Evolutionary conservation across 2,797 vertebrate genomes (phyloP).

Genomic region (Chaunax sp.): DNA sequence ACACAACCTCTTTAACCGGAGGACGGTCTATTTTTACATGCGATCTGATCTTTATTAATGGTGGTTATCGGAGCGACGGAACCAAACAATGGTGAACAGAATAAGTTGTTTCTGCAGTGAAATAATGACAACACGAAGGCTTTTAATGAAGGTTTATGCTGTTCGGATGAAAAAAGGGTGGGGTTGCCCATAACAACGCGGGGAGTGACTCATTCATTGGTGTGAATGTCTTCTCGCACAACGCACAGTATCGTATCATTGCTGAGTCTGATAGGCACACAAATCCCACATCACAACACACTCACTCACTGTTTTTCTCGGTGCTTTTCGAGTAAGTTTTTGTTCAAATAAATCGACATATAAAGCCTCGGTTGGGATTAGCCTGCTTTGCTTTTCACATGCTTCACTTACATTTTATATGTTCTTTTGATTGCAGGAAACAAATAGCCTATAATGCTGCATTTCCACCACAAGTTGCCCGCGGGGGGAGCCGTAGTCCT

Average conservation of each 20-base stretch:
- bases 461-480: constrained; percentile 82
- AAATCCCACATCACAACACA: constrained; percentile 51
- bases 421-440: constrained; percentile 70
- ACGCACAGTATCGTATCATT: constrained; percentile 46
- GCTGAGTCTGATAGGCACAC: constrained; percentile 22
- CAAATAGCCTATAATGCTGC: constrained; percentile 80
- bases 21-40: too few species aligned
- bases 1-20: too few species aligned
- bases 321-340: constrained; percentile 10
- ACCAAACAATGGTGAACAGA: too few species aligned
- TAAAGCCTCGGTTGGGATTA: background rate
- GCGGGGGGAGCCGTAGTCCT: constrained; percentile 83
- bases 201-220: constrained; percentile 82
- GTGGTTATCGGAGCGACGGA: too few species aligned
- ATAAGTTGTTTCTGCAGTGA: background rate
- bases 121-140: background rate
- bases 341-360: background rate
- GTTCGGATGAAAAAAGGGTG: constrained; percentile 39
- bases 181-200: constrained; percentile 80
- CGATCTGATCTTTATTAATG: too few species aligned
- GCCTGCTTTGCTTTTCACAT: background rate
- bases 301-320: background rate
- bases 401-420: background rate
- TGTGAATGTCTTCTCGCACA: constrained; percentile 47
- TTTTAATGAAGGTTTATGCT: constrained; percentile 11